phyloP scores from a whole-genome alignment of 2,797 vertebrate genomes.

The Oreortyx pictus region DNA sequence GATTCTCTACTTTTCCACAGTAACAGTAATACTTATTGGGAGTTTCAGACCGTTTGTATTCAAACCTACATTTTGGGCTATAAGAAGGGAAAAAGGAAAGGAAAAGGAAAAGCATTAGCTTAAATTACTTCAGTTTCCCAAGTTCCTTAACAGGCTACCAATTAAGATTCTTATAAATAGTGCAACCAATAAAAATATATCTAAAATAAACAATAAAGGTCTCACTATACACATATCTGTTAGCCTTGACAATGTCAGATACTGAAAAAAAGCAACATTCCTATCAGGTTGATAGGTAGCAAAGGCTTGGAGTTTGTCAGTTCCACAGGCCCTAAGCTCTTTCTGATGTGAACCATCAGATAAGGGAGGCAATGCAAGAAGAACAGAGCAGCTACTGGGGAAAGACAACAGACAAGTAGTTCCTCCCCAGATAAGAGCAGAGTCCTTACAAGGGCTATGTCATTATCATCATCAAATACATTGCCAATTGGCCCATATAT shows the following conservation, averaged over 20 bases:
- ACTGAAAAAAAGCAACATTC: background rate
- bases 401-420: background rate
- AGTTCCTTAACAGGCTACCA: background rate
- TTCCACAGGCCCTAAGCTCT: background rate
- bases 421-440: background rate
- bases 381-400: background rate
- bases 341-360: background rate
- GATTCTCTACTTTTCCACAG: slow-evolving; percentile 94
- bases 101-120: background rate
- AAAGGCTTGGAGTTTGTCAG: background rate
- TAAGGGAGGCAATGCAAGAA: background rate
- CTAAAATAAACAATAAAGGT: background rate
- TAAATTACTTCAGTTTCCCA: background rate
- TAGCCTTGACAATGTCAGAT: background rate
- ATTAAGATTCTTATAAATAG: background rate
- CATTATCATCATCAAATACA: background rate
- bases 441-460: background rate
- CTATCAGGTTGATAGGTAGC: background rate
- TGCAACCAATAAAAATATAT: background rate
- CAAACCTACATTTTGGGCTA: slow-evolving; percentile 95
- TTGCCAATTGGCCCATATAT: background rate
- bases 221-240: background rate
- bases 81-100: background rate
- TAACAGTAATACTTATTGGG: slow-evolving; percentile 92
- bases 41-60: slow-evolving; percentile 89